These are phyloP conservation scores for Pseudococcus jackbeardsleyi DNA, from an alignment of 2,888 invertebrate genomes.

Conservation along the genomic window DNA sequence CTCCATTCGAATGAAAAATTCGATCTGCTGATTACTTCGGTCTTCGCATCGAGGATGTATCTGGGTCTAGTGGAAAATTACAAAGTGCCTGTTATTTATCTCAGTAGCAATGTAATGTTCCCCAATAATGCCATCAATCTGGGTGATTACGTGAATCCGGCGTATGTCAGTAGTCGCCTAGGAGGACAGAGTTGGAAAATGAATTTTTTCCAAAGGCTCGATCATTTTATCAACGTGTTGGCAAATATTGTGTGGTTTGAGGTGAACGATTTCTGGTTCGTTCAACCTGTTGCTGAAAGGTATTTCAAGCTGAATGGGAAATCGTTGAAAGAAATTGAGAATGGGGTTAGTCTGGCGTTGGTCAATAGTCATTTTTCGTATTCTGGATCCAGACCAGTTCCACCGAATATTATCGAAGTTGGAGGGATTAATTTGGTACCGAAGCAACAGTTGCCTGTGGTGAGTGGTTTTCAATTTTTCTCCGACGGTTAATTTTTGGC, in stretches of 20 bases:
- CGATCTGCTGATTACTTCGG: constrained; percentile 79
- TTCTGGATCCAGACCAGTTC: background rate
- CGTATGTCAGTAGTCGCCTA: constrained; percentile 37
- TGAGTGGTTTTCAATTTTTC: background rate
- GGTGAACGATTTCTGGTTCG: background rate
- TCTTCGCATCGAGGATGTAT: constrained; percentile 79
- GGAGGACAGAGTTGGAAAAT: constrained; percentile 67
- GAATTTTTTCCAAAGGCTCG: constrained; percentile 69
- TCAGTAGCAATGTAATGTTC: constrained; percentile 76
- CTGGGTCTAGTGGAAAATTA: constrained; percentile 77
- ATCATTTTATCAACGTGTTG: background rate
- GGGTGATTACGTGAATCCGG: constrained; percentile 48
- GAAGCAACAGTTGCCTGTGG: background rate
- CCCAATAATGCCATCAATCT: constrained; percentile 73
- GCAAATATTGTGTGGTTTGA: background rate
- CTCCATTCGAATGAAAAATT: background rate
- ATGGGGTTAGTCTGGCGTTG: background rate
- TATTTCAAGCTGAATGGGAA: background rate
- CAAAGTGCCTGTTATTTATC: constrained; percentile 75
- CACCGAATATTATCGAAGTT: constrained; percentile 37
- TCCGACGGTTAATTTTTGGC: background rate
- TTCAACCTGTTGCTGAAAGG: background rate
- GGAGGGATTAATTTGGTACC: background rate
- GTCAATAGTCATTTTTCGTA: constrained; percentile 23
- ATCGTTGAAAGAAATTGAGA: constrained; percentile 46